Evolutionary conservation across 2,888 invertebrate genomes (phyloP).

Genomic region (Dasypogon diadema): DNA sequence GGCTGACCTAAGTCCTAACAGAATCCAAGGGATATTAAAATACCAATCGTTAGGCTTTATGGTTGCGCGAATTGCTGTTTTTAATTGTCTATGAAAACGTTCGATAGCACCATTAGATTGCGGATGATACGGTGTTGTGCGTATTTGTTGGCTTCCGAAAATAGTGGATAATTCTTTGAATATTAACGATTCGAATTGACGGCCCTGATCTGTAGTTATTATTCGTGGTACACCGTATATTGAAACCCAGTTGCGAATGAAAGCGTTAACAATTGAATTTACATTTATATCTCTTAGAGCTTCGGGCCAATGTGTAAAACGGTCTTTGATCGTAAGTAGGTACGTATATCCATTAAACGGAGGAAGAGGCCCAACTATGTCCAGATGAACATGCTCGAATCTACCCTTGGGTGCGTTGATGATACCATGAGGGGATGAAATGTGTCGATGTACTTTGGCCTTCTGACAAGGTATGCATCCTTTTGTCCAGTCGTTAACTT

Average conservation of each 20-base stretch:
- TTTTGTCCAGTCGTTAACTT: too few relatives aligned
- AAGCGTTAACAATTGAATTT: constrained; percentile 55
- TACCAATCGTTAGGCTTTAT: too few relatives aligned
- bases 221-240: constrained; percentile 44
- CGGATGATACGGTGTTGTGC: constrained; percentile 50
- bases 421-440: neutral
- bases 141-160: constrained; percentile 16
- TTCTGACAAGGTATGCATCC: too few relatives aligned
- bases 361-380: constrained; percentile 45
- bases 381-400: too few relatives aligned
- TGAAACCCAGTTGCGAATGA: constrained; percentile 33
- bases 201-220: constrained; percentile 45
- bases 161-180: constrained; percentile 15
- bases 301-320: constrained; percentile 48
- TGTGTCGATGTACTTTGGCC: constrained; percentile 48
- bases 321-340: constrained; percentile 18
- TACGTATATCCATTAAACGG: constrained; percentile 27
- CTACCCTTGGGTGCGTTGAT: constrained; percentile 37
- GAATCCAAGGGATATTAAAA: too few relatives aligned
- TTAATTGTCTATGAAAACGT: neutral
- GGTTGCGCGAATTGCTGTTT: too few relatives aligned
- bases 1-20: too few relatives aligned
- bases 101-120: constrained; percentile 48
- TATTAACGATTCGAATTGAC: constrained; percentile 49
- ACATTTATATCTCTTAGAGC: constrained; percentile 42